Conservation (phyloP, 2,888 invertebrate species). For the Amphipoea lucens region DNA sequence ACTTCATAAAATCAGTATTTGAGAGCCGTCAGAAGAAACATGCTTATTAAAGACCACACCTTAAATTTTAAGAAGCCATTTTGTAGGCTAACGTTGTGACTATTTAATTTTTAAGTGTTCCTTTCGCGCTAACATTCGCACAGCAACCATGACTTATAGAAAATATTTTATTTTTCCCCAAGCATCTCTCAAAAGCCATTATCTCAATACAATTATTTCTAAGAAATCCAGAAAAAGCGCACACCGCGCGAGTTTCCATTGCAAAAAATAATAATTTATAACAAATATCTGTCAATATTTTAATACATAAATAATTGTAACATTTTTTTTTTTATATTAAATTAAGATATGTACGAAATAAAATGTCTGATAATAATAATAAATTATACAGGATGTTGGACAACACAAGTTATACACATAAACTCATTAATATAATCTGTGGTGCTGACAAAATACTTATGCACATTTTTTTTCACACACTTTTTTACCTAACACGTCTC, state of each 20-base stretch:
- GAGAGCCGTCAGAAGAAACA: slow-evolving; percentile 64
- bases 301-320: slow-evolving; percentile 53
- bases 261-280: slow-evolving; percentile 54
- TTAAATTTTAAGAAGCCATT: slow-evolving; percentile 57
- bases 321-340: slow-evolving; percentile 31
- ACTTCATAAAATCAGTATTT: slow-evolving; percentile 58
- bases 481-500: slow-evolving; percentile 70
- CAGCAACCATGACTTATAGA: slow-evolving; percentile 51
- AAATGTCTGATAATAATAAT: slow-evolving; percentile 58
- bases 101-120: slow-evolving; percentile 50
- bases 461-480: slow-evolving; percentile 71
- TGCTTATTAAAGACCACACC: slow-evolving; percentile 61
- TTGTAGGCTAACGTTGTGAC: slow-evolving; percentile 66
- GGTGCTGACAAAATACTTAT: slow-evolving; percentile 78
- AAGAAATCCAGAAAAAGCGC: slow-evolving; percentile 50
- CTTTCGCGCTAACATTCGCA: slow-evolving; percentile 39
- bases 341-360: slow-evolving; percentile 63
- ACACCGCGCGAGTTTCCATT: slow-evolving; percentile 31
- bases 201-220: slow-evolving; percentile 54
- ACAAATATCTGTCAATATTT: slow-evolving; percentile 58
- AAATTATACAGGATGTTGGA: slow-evolving; percentile 57
- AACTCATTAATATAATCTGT: slow-evolving; percentile 60
- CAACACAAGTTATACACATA: slow-evolving; percentile 54
- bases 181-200: slow-evolving; percentile 65
- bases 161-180: slow-evolving; percentile 53